Percentiles rank a stretch among this genome's conserved stretches.
Conservation (phyloP, 2,113 vertebrate genomes). For the Pardalotus punctatus region DNA sequence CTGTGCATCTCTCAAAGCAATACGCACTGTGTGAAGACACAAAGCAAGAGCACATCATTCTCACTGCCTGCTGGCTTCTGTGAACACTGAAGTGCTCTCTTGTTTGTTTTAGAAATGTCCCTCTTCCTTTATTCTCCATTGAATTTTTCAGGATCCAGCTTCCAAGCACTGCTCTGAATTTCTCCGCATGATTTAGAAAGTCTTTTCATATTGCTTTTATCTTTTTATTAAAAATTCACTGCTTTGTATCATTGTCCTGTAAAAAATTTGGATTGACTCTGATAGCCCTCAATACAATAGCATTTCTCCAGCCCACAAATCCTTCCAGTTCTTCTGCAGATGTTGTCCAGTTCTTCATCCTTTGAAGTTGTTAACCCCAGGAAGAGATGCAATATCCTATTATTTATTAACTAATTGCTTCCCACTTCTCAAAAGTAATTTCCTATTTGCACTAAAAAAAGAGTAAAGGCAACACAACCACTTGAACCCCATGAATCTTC, state of each 20-base stretch:
- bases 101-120: not conserved
- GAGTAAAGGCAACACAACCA: not conserved
- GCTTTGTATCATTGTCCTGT: not conserved
- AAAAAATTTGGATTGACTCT: not conserved
- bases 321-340: not conserved
- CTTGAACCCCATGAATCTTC: not conserved
- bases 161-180: not conserved
- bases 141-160: not conserved
- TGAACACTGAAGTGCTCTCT: not conserved
- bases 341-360: not conserved
- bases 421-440: not conserved
- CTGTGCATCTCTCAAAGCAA: not conserved
- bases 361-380: not conserved
- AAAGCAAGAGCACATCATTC: not conserved
- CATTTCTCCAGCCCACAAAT: not conserved
- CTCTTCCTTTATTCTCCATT: not conserved
- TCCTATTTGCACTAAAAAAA: not conserved
- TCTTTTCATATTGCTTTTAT: not conserved
- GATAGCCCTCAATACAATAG: not conserved
- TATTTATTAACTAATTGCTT: not conserved
- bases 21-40: not conserved
- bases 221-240: not conserved
- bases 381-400: not conserved
- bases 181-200: not conserved
- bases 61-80: not conserved